These are phyloP conservation scores for Eupithecia subumbrata DNA, from an alignment of 2,888 invertebrate genomes.

Conservation along the genomic window DNA sequence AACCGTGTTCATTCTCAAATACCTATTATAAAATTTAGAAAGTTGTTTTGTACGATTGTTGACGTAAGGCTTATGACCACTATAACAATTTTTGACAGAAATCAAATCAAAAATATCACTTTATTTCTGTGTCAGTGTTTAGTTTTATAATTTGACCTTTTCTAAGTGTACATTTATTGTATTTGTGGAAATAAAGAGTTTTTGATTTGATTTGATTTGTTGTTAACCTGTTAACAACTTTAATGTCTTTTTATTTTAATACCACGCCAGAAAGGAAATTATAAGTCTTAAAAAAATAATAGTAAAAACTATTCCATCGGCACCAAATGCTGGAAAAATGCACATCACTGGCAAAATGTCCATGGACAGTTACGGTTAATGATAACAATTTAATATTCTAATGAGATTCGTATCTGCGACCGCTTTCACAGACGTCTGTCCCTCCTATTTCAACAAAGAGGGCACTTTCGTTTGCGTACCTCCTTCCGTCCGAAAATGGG, in stretches of 20 bases:
- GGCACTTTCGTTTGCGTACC: slow-evolving; percentile 29
- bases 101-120: too few relatives aligned
- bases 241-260: background rate
- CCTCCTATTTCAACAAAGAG: slow-evolving; percentile 33
- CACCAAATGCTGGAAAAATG: background rate
- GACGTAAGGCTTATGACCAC: background rate
- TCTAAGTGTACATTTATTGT: too few relatives aligned
- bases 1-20: background rate
- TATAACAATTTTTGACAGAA: background rate
- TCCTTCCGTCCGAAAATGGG: slow-evolving; percentile 31
- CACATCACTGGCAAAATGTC: background rate
- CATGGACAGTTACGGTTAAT: background rate
- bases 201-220: too few relatives aligned
- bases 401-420: slow-evolving; percentile 18
- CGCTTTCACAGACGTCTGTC: background rate
- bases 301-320: background rate
- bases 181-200: too few relatives aligned
- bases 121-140: too few relatives aligned
- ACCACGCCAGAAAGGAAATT: background rate
- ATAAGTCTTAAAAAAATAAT: background rate
- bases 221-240: background rate
- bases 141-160: too few relatives aligned
- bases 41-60: background rate
- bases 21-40: background rate
- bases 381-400: background rate